Conservation (phyloP, 2,113 vertebrate species). For the Semnopithecus entellus region DNA sequence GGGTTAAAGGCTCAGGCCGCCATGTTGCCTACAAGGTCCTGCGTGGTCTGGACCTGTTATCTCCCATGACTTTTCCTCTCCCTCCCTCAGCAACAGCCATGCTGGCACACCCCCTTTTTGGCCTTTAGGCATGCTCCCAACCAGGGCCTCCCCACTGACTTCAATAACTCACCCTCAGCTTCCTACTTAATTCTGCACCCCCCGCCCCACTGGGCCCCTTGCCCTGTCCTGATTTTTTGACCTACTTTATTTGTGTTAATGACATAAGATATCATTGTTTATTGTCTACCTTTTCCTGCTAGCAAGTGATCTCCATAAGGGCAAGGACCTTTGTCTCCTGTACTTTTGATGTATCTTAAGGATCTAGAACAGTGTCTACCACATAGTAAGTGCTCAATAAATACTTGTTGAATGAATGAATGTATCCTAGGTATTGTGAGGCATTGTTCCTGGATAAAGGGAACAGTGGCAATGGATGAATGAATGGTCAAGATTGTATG, state of each 20-base stretch:
- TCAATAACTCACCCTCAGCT: background rate
- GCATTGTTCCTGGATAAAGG: background rate
- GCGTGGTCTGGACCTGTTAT: background rate
- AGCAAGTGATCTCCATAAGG: background rate
- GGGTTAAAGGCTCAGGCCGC: too few relatives aligned
- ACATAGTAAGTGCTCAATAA: background rate
- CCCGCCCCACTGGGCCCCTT: background rate
- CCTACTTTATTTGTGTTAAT: background rate
- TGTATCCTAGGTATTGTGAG: background rate
- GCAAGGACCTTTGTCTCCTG: background rate
- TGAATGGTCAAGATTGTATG: background rate
- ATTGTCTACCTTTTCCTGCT: background rate
- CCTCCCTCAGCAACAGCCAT: background rate
- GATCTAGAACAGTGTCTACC: background rate
- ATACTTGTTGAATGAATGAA: background rate
- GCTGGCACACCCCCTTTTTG: background rate
- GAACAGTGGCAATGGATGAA: too few relatives aligned
- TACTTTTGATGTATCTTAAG: background rate
- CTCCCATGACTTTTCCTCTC: background rate
- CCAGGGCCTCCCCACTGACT: background rate
- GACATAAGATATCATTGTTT: background rate
- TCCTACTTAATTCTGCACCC: background rate
- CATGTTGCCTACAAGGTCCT: accelerated
- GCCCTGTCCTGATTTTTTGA: background rate
- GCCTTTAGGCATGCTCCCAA: background rate